A percentile compares a stretch with the other conserved stretches of the same genome.
These are phyloP conservation scores for Drosophila lacertosa DNA, from an alignment of 1,140 invertebrate species.

Conservation along the genomic window DNA sequence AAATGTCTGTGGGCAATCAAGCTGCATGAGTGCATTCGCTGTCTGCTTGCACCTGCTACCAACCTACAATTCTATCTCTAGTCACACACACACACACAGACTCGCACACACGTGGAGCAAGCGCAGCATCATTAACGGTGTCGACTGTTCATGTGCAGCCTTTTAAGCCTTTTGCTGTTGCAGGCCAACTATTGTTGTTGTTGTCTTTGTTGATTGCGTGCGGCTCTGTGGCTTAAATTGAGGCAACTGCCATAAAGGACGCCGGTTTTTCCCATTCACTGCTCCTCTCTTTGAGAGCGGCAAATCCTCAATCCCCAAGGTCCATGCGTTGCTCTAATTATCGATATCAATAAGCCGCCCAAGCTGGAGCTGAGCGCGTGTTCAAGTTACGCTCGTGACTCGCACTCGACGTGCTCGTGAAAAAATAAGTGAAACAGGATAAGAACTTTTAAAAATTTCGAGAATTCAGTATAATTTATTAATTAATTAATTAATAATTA, in stretches of 20 bases:
- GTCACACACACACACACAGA: background rate
- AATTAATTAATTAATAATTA: too few species aligned
- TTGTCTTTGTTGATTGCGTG: conserved; percentile 58
- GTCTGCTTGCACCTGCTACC: conserved; percentile 30
- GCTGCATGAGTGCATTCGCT: conserved; percentile 73
- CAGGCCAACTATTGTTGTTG: conserved; percentile 33
- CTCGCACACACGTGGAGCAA: conserved; percentile 5
- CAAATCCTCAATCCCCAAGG: too few species aligned
- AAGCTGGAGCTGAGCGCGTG: background rate
- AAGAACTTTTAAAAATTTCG: too few species aligned
- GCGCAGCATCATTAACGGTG: conserved; percentile 45
- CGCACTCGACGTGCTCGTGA: too few species aligned
- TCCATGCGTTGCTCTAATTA: conserved; percentile 18
- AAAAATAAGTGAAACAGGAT: too few species aligned
- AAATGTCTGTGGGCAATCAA: conserved; percentile 73
- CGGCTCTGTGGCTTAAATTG: conserved; percentile 19
- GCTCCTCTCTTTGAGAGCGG: background rate
- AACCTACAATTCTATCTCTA: conserved; percentile 24
- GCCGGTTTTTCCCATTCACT: background rate
- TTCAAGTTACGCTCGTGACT: too few species aligned
- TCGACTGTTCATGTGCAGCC: conserved; percentile 4
- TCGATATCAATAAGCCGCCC: conserved; percentile 15
- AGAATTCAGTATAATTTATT: too few species aligned
- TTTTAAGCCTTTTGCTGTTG: conserved; percentile 12
- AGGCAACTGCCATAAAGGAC: conserved; percentile 6